Evolutionary conservation across 2,888 invertebrate genomes (phyloP).

Genomic region (Drosophila picticornis): DNA sequence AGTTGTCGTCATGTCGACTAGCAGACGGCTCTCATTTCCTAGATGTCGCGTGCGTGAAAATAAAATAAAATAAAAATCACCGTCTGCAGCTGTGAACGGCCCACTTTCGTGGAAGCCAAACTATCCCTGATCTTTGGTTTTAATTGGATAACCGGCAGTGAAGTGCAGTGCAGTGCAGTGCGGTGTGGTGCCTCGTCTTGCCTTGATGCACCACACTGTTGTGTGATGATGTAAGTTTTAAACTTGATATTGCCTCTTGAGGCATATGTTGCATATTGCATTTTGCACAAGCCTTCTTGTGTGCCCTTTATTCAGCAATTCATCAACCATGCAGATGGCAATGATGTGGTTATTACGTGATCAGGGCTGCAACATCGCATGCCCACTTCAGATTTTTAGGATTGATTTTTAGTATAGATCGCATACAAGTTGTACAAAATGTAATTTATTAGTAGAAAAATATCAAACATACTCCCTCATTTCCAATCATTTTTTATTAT

Average conservation of each 20-base stretch:
- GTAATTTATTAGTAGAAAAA: neutral
- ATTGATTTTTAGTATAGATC: too few relatives aligned
- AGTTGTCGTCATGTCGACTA: slow-evolving; percentile 61
- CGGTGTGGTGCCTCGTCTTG: slow-evolving; percentile 2
- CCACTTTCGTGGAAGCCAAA: slow-evolving; percentile 59
- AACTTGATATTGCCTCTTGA: slow-evolving; percentile 77
- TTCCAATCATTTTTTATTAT: neutral
- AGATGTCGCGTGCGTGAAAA: slow-evolving; percentile 73
- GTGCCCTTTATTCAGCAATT: slow-evolving; percentile 47
- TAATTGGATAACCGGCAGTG: slow-evolving; percentile 79
- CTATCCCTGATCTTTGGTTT: slow-evolving; percentile 77
- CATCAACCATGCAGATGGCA: slow-evolving; percentile 4
- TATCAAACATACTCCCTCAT: neutral
- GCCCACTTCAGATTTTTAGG: neutral
- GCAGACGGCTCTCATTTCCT: slow-evolving; percentile 65
- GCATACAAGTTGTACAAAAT: neutral
- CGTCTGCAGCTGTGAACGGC: slow-evolving; percentile 39
- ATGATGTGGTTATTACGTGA: slow-evolving; percentile 28
- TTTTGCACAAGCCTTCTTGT: slow-evolving; percentile 25
- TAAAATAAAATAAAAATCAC: slow-evolving; percentile 8
- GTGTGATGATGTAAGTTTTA: slow-evolving; percentile 71
- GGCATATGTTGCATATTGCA: slow-evolving; percentile 40
- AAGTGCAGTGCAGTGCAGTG: slow-evolving; percentile 12
- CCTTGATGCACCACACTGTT: slow-evolving; percentile 34
- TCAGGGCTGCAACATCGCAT: neutral